Conservation (phyloP, 2,888 invertebrate genomes). For the Pammene aurita region DNA sequence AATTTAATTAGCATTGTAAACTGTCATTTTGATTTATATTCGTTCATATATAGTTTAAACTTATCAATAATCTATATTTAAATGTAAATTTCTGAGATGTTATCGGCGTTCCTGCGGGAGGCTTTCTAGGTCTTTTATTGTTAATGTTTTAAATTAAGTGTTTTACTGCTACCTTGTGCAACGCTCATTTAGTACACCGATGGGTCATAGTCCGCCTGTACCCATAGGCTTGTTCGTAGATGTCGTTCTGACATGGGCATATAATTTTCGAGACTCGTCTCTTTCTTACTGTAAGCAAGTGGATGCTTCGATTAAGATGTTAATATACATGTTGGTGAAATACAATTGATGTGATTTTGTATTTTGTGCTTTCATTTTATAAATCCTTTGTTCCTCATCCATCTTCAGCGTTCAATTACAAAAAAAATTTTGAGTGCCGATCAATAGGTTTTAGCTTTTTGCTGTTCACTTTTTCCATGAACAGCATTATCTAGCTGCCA, state of each 20-base stretch:
- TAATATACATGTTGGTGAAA: slow-evolving; percentile 83
- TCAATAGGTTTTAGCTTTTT: no score
- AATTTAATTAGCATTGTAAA: slow-evolving; percentile 30
- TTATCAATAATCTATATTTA: slow-evolving; percentile 16
- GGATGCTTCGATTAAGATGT: slow-evolving; percentile 81
- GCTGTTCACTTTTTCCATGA: no score
- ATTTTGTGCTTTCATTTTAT: slow-evolving; percentile 66
- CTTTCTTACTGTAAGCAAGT: slow-evolving; percentile 77
- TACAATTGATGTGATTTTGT: slow-evolving; percentile 84
- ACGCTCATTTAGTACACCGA: slow-evolving; percentile 66
- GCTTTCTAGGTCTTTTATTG: slow-evolving; percentile 18
- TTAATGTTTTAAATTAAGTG: slow-evolving; percentile 28
- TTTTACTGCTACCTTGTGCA: slow-evolving; percentile 29
- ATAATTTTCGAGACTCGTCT: slow-evolving; percentile 71
- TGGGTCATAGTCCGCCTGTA: slow-evolving; percentile 76
- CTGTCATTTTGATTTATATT: slow-evolving; percentile 16
- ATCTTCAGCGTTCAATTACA: not conserved
- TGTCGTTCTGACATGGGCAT: slow-evolving; percentile 64
- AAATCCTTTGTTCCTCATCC: slow-evolving; percentile 20
- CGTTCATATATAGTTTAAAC: slow-evolving; percentile 10
- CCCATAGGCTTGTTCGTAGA: slow-evolving; percentile 76
- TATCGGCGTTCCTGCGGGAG: slow-evolving; percentile 29
- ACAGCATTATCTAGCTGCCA: no score
- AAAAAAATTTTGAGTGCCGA: no score
- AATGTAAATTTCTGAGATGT: slow-evolving; percentile 21